Base-by-base conservation (phyloP, 2,797 vertebrate species). In the Betta splendens region DNA sequence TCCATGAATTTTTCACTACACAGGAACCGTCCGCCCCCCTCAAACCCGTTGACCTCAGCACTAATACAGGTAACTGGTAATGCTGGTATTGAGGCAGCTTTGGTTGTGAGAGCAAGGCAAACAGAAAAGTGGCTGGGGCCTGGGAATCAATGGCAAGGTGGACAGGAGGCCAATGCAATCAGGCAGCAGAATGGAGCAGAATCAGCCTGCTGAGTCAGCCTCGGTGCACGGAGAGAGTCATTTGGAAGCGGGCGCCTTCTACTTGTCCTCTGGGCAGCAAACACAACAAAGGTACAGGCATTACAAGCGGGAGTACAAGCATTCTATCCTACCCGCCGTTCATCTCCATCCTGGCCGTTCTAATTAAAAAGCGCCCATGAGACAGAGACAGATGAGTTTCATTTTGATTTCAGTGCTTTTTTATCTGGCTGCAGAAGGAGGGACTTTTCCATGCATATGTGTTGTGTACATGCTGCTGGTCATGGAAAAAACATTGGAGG, bases 101-200 rank as follows among this genome's bases (percentile, higher is more conserved):
- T 46, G 64, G 72, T 72, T 64, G 69, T 69, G 57, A 69, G 47
- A 79, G 77, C 64, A 38, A 64, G 46, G 59, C 62, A 56, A 75
- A 73, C 59, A 69, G 61, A 81, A 85, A 84, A 86, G 72, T 79
- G 79, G 77, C 77, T 81, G 71, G 79, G 36, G 57, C 76, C 53
- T 40, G 61, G 74, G 87, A 88, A 91, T 92, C 91, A 86, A 92
- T 92, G 85, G 74, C 59, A 52, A 62, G 58, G 77, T 62, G 79
- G 91, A 92, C 90, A 91, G 89, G 88, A 88, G 81, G 80, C 89
- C 89, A 68, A 90, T 91, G 86, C 85, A 92, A 91, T 92, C 91
- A 92, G 84, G 69, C 77, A 79, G 77, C 68, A 42, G 84, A 91
- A 86, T 89, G 85, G 90, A 86, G 83, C 69, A 15, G 68, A 71